These are phyloP conservation scores for Wasmannia auropunctata DNA, from an alignment of 1,140 invertebrate genomes.

Conservation along the genomic window DNA sequence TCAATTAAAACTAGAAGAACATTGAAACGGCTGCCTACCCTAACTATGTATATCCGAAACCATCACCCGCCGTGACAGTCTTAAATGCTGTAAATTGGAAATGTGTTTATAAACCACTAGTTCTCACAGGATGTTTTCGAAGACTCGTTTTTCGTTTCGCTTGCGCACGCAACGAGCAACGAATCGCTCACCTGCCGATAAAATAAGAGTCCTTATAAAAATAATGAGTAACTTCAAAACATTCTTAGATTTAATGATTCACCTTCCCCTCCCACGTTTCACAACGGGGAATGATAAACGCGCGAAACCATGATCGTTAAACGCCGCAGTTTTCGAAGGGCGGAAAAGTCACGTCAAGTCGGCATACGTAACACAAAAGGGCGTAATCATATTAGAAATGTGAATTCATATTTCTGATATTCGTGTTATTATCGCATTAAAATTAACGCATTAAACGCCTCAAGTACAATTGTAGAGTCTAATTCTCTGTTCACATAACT, in stretches of 20 bases:
- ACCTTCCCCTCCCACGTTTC: constrained; percentile 14
- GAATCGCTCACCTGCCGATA: constrained; percentile 11
- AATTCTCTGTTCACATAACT: neutral
- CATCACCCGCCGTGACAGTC: constrained; percentile 69
- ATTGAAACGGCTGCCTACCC: constrained; percentile 71
- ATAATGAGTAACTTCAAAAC: constrained; percentile 67
- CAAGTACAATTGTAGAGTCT: neutral
- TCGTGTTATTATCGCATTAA: neutral
- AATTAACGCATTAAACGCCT: neutral
- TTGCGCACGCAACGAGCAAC: neutral
- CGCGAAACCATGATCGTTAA: constrained; percentile 31
- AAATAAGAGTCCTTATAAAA: constrained; percentile 71
- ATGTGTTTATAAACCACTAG: constrained; percentile 54
- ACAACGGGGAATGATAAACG: constrained; percentile 39
- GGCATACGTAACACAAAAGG: constrained; percentile 1
- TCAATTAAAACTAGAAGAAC: constrained; percentile 74
- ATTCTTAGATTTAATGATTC: constrained; percentile 60
- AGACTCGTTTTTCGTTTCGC: constrained; percentile 10
- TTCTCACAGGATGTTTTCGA: constrained; percentile 24
- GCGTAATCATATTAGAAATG: neutral
- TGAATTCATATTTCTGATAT: neutral
- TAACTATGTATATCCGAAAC: constrained; percentile 74
- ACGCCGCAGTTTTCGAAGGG: constrained; percentile 38
- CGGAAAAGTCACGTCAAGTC: constrained; percentile 7
- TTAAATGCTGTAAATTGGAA: constrained; percentile 78